A percentile compares a stretch with the other conserved stretches of the same genome.
phyloP scores from a whole-genome alignment of 2,888 invertebrate species.

The Choristoneura rosaceana region DNA sequence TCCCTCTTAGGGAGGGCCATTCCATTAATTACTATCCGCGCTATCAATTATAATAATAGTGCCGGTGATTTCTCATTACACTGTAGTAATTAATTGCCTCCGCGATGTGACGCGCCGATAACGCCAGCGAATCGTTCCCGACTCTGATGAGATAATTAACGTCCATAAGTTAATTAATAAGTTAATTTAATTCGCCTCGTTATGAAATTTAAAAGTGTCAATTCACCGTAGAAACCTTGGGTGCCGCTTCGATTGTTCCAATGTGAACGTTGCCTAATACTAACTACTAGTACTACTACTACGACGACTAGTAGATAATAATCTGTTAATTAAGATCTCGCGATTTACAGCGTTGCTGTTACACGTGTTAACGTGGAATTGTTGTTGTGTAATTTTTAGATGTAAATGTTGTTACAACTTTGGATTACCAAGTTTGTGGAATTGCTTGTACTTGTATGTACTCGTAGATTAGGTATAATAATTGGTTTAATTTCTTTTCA shows the following conservation, averaged over 20 bases:
- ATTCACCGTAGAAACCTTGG: conserved; percentile 54
- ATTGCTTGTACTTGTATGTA: too few species aligned
- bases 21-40: conserved; percentile 48
- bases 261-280: conserved; percentile 47
- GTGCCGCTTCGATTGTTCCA: conserved; percentile 28
- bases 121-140: conserved; percentile 71
- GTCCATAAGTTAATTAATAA: conserved; percentile 80
- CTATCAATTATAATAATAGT: conserved; percentile 57
- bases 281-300: too few species aligned
- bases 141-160: conserved; percentile 82
- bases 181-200: conserved; percentile 78
- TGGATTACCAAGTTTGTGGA: not conserved
- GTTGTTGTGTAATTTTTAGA: not conserved
- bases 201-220: conserved; percentile 69
- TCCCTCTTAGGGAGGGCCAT: conserved; percentile 22
- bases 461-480: too few species aligned
- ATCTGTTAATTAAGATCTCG: conserved; percentile 45
- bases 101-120: conserved; percentile 78
- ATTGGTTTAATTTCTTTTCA: too few species aligned
- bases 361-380: conserved; percentile 6
- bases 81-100: conserved; percentile 60
- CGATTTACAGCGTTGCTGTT: conserved; percentile 21
- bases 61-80: conserved; percentile 72
- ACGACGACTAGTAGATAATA: too few species aligned
- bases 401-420: not conserved